Percentiles rank a stretch among this genome's conserved stretches.
These are phyloP conservation scores for Dryomyza anilis DNA, from an alignment of 2,888 invertebrate genomes.

Conservation along the genomic window DNA sequence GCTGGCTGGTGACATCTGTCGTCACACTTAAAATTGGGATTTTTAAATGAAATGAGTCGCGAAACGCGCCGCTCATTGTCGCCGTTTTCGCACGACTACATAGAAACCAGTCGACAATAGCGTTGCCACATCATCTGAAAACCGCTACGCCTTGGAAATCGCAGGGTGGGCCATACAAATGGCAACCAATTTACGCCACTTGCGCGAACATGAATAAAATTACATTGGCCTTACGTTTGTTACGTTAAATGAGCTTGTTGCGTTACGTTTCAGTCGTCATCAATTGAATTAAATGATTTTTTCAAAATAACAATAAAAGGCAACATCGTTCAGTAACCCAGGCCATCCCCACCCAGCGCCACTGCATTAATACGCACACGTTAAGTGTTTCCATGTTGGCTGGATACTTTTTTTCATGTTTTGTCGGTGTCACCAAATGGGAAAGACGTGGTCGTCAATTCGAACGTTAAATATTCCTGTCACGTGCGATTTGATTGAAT, in stretches of 20 bases:
- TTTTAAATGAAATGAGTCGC: too few relatives aligned
- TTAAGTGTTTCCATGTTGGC: background rate
- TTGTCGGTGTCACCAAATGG: slow-evolving; percentile 38
- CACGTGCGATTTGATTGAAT: slow-evolving; percentile 51
- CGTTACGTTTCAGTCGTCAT: background rate
- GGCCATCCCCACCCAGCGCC: background rate
- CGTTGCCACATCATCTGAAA: too few relatives aligned
- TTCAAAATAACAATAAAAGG: background rate
- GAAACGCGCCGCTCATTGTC: too few relatives aligned
- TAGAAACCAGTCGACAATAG: too few relatives aligned
- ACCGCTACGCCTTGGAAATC: too few relatives aligned
- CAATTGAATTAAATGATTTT: slow-evolving; percentile 8
- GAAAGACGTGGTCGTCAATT: slow-evolving; percentile 25
- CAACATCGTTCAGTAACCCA: background rate
- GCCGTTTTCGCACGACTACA: too few relatives aligned
- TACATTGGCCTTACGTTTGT: background rate
- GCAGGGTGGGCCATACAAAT: too few relatives aligned
- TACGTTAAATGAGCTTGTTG: background rate
- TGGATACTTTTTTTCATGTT: slow-evolving; percentile 25
- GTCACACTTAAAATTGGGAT: too few relatives aligned
- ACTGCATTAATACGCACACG: background rate
- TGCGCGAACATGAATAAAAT: background rate
- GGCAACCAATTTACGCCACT: background rate
- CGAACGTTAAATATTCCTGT: slow-evolving; percentile 52
- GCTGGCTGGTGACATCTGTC: background rate